Evolutionary conservation across 2,888 invertebrate species (phyloP).

Genomic region (Opisthograptis luteolata): DNA sequence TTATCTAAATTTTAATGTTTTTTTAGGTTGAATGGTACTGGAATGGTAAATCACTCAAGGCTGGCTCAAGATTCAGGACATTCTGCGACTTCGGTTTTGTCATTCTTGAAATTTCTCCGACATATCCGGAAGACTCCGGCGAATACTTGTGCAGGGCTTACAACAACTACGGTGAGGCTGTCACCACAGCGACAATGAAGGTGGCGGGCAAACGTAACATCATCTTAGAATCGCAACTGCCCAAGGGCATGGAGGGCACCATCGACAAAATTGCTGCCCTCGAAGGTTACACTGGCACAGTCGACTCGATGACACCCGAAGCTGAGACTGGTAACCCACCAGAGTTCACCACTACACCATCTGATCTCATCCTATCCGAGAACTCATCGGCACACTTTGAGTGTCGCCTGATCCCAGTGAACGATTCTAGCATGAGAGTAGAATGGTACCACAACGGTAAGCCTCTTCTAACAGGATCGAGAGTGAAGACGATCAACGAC

Average conservation of each 20-base stretch:
- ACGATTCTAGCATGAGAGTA: constrained; percentile 96
- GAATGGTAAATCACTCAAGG: constrained; percentile 94
- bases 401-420: constrained; percentile 93
- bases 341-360: constrained; percentile 94
- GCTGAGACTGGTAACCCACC: constrained; percentile 95
- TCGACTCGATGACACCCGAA: constrained; percentile 88
- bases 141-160: constrained; percentile 95
- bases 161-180: constrained; percentile 96
- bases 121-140: constrained; percentile 98
- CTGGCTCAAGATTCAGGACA: constrained; percentile 96
- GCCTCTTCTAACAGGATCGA: constrained; percentile 94
- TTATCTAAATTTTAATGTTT: neutral
- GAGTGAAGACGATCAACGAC: constrained; percentile 98
- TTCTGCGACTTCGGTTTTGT: constrained; percentile 99
- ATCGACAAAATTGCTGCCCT: constrained; percentile 96
- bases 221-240: constrained; percentile 95
- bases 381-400: constrained; percentile 97
- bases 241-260: constrained; percentile 96
- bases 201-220: constrained; percentile 96
- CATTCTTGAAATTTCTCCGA: constrained; percentile 98
- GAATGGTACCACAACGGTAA: constrained; percentile 99
- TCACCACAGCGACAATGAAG: constrained; percentile 94
- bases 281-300: constrained; percentile 91
- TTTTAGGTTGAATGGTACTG: constrained; percentile 95
- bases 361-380: constrained; percentile 92